Percentiles rank a stretch among this genome's conserved stretches.
Evolutionary conservation across 2,113 vertebrate species (phyloP).

Genomic region (Alethe diademata): DNA sequence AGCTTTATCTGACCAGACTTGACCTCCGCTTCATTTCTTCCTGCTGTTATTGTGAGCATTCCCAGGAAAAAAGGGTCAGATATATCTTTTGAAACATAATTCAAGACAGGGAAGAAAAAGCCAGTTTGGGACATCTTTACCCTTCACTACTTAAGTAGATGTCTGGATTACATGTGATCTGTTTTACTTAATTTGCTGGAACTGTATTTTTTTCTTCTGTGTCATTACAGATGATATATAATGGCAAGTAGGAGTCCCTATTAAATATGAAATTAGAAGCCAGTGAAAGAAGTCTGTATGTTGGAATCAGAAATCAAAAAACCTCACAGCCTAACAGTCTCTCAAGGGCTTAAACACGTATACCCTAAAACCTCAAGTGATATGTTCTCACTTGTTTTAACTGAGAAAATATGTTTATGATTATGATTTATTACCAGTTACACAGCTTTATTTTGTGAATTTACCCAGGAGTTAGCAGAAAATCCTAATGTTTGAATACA

Average conservation of each 20-base stretch:
- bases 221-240: neutral
- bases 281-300: neutral
- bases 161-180: neutral
- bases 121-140: neutral
- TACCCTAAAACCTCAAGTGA: neutral
- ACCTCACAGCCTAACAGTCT: neutral
- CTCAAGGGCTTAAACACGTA: neutral
- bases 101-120: neutral
- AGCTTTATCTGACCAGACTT: neutral
- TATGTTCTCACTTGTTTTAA: slow-evolving; percentile 25
- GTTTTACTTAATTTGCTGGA: neutral
- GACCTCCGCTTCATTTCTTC: neutral
- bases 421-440: neutral
- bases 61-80: neutral
- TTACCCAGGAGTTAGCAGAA: slow-evolving; percentile 12
- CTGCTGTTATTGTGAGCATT: neutral
- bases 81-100: neutral
- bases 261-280: neutral
- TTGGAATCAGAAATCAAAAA: neutral
- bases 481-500: neutral
- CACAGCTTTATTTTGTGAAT: slow-evolving; percentile 10
- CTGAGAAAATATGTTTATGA: neutral
- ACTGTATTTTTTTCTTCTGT: neutral
- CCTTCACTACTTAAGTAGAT: neutral
- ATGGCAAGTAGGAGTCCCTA: neutral